Conservation (phyloP, 2,113 vertebrate species). For the Talpa occidentalis region DNA sequence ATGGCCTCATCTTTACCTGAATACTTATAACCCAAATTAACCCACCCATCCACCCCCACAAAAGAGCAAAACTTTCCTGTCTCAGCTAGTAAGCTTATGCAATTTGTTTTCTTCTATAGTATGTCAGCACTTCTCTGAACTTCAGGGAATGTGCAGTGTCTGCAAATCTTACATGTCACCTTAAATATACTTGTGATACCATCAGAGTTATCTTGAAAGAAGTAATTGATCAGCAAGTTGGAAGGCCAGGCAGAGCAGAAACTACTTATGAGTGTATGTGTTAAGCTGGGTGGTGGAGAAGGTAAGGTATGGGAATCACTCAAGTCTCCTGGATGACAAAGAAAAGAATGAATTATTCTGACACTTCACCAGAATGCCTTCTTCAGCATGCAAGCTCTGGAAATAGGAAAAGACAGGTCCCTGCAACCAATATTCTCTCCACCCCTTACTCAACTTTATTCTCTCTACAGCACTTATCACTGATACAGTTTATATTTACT, state of each 20-base stretch:
- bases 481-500: background rate
- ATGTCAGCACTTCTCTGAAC: constrained; percentile 77
- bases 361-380: constrained; percentile 13
- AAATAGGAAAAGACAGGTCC: constrained; percentile 18
- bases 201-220: constrained; percentile 71
- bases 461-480: background rate
- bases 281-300: background rate
- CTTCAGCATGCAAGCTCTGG: background rate
- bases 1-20: background rate
- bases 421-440: background rate
- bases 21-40: background rate
- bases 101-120: constrained; percentile 66
- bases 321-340: background rate
- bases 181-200: constrained; percentile 67
- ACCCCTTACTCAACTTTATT: background rate
- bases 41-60: background rate
- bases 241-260: constrained; percentile 46
- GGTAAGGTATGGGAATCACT: background rate
- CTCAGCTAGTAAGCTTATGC: constrained; percentile 47
- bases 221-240: constrained; percentile 76
- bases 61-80: background rate
- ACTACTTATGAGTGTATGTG: background rate
- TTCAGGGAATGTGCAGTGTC: constrained; percentile 72
- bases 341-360: background rate
- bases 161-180: constrained; percentile 75